Evolutionary conservation across 2,888 invertebrate species (phyloP), one percentile per base, ranked within the genome.

Genomic region (Antitype chi): DNA sequence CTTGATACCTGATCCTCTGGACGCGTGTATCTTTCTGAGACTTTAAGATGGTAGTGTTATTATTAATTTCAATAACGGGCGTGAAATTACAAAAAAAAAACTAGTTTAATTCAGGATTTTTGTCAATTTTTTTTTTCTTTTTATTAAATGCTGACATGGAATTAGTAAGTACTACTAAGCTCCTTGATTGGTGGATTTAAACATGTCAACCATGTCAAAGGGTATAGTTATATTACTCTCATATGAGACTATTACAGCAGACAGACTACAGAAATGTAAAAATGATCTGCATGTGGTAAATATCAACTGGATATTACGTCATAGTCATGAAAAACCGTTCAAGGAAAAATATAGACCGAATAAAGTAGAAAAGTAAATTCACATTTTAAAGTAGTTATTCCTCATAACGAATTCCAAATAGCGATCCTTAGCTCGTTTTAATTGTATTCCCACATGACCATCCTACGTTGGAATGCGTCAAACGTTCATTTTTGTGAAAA

Each of bases 401-500:
- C 71, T 82, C 70, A 64, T 43, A 77, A 69, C 66, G 67, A 81
- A 80, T 74, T 64, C n/a, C 76, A 80, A 85, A 83, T 75, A 74
- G 78, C 28, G 68, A 70, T 81, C 76, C 70, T 87, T 80, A 79
- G 76, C 82, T 78, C 80, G 68, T 84, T 84, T 83, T 86, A 85
- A 82, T 87, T 81, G 79, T 85, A 84, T 85, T 84, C 83, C 81
- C 85, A 86, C 80, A 85, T 85, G 86, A 67, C 85, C 23, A 68
- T 68, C 69, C 66, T 78, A 66, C 64, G 57, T 68, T 32, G 66
- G 80, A 72, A 75, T 71, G 86, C 86, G 80, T 91, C 90, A 90
- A 91, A 90, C 81, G 90, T 88, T 89, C 84, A 90, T 91, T 93
- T 90, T 86, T 88, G 87, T 89, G 89, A 92, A 96, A 96, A 96